A percentile compares a stretch with the other conserved stretches of the same genome.
These are phyloP conservation scores for Halictus ligatus DNA, from an alignment of 2,888 invertebrate genomes.

Conservation along the genomic window DNA sequence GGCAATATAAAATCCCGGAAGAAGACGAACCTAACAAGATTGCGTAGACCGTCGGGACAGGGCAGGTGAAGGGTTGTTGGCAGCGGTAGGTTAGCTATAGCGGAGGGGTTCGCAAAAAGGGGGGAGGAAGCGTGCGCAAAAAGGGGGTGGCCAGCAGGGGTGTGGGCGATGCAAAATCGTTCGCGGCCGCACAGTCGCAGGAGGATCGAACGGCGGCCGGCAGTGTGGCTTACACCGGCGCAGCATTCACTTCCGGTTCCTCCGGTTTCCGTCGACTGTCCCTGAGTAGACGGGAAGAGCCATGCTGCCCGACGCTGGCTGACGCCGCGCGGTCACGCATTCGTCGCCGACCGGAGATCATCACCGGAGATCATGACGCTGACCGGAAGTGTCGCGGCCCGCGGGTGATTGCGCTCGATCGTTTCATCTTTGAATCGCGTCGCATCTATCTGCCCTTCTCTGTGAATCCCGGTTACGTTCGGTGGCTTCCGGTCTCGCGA, in stretches of 20 bases:
- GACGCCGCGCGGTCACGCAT: slow-evolving; percentile 12
- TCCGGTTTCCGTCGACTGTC: slow-evolving; percentile 10
- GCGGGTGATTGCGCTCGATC: slow-evolving; percentile 4
- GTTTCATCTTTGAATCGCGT: background rate
- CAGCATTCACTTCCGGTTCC: slow-evolving; percentile 53
- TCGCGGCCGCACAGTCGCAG: slow-evolving; percentile 65
- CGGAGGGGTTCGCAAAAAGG: background rate
- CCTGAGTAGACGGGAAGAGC: background rate
- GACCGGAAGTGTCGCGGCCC: slow-evolving; percentile 4
- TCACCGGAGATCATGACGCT: background rate
- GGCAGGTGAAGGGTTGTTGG: background rate
- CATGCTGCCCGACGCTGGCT: slow-evolving; percentile 58
- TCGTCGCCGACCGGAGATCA: background rate
- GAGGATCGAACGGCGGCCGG: slow-evolving; percentile 70
- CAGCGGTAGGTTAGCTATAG: background rate
- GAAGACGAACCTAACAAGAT: too few relatives aligned
- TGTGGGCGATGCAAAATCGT: slow-evolving; percentile 60
- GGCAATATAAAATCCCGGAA: too few relatives aligned
- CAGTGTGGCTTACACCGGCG: slow-evolving; percentile 60
- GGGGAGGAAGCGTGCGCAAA: slow-evolving; percentile 38
- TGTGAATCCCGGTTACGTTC: background rate
- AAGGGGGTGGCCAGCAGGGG: slow-evolving; percentile 32
- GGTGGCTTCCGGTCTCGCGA: background rate
- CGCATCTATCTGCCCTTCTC: background rate
- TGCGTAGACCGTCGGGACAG: background rate